A percentile compares a stretch with the other conserved stretches of the same genome.
phyloP scores from a whole-genome alignment of 2,888 invertebrate species.

The Temnothorax rugatulus region DNA sequence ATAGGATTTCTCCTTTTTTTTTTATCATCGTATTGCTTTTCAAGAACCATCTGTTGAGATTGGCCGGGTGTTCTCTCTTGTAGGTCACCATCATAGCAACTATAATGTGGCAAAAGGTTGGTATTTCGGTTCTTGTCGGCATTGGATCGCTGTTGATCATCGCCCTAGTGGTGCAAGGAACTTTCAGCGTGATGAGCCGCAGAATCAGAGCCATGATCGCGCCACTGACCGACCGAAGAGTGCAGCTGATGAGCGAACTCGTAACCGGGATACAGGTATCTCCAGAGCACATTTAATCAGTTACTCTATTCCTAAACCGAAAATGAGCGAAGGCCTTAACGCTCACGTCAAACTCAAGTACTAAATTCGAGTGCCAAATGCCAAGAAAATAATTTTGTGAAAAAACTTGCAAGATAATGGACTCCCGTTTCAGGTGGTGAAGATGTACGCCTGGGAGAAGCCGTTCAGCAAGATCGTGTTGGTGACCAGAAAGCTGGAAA shows the following conservation, averaged over 20 bases:
- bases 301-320: not conserved
- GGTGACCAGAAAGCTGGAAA: slow-evolving; percentile 91
- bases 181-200: slow-evolving; percentile 73
- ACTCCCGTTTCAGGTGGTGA: slow-evolving; percentile 90
- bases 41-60: not conserved
- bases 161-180: slow-evolving; percentile 94
- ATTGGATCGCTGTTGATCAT: slow-evolving; percentile 92
- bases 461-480: slow-evolving; percentile 95
- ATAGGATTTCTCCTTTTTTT: not conserved
- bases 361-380: not conserved
- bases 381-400: not conserved
- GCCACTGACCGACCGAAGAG: slow-evolving; percentile 94
- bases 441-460: slow-evolving; percentile 99
- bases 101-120: slow-evolving; percentile 79
- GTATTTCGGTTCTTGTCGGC: slow-evolving; percentile 90
- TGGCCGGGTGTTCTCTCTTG: not conserved
- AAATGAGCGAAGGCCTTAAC: not conserved
- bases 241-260: slow-evolving; percentile 97
- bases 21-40: not conserved
- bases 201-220: slow-evolving; percentile 93
- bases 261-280: slow-evolving; percentile 95
- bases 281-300: not conserved
- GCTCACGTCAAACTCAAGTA: too few species aligned
- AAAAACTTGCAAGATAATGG: not conserved
- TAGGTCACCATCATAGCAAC: slow-evolving; percentile 75